Conservation (phyloP, 2,797 vertebrate genomes). For the Agapornis canus region DNA sequence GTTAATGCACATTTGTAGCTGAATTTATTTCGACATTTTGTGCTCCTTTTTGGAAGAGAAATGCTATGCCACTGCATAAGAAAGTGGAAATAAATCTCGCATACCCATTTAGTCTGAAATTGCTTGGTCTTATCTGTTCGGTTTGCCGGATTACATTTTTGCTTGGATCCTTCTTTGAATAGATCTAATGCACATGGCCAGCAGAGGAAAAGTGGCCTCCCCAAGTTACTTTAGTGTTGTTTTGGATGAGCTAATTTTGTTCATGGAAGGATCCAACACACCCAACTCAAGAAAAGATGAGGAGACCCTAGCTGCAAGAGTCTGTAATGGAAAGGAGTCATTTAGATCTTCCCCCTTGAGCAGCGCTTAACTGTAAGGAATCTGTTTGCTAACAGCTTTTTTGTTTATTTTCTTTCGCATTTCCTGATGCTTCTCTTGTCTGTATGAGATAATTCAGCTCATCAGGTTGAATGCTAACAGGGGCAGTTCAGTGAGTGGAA, state of each 20-base stretch:
- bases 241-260: conserved; percentile 27
- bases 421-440: not conserved
- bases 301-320: not conserved
- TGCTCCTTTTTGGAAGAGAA: not conserved
- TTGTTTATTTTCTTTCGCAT: not conserved
- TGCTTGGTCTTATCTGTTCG: not conserved
- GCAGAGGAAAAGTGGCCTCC: not conserved
- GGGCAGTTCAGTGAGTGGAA: not conserved
- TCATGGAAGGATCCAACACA: not conserved
- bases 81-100: not conserved
- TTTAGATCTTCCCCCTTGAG: not conserved
- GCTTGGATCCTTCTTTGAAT: not conserved
- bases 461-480: not conserved
- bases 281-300: not conserved
- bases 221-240: not conserved
- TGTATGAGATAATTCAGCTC: not conserved
- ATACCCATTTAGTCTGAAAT: not conserved
- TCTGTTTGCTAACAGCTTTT: not conserved
- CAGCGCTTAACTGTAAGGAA: not conserved
- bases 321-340: not conserved
- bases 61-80: not conserved
- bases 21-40: not conserved
- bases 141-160: not conserved
- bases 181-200: not conserved
- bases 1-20: not conserved